phyloP scores from a whole-genome alignment of 2,113 vertebrate species.

The Mobula hypostoma region DNA sequence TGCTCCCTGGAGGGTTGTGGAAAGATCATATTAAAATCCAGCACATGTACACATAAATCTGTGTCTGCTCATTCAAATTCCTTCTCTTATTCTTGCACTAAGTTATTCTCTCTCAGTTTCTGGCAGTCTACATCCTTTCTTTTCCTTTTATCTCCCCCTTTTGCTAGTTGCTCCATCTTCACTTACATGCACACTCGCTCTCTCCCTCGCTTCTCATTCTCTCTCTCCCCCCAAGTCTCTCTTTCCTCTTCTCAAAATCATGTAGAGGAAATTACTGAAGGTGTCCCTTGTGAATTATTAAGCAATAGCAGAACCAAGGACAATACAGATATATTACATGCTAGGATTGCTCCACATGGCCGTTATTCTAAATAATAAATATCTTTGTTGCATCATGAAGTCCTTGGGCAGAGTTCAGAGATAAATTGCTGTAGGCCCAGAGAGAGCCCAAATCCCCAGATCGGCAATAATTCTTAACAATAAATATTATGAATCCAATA shows the following conservation, averaged over 20 bases:
- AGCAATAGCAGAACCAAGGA: neutral
- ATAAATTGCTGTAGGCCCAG: neutral
- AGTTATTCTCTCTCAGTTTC: neutral
- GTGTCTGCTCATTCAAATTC: neutral
- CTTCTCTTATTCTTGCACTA: neutral
- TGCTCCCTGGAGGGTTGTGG: neutral
- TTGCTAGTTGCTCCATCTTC: no score
- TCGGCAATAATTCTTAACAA: neutral
- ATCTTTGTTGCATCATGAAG: neutral
- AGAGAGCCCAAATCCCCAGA: neutral
- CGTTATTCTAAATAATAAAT: neutral
- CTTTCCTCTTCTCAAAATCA: neutral
- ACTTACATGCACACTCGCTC: neutral
- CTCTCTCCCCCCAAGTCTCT: neutral
- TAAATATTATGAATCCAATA: neutral
- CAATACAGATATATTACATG: neutral
- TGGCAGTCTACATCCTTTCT: neutral
- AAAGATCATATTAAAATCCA: constrained; percentile 27
- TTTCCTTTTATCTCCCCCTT: neutral
- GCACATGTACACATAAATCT: neutral
- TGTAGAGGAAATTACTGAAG: neutral
- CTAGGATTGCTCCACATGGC: neutral
- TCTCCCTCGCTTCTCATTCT: neutral
- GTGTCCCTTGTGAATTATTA: neutral
- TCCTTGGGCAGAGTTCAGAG: neutral